A percentile compares a stretch with the other conserved stretches of the same genome.
Evolutionary conservation across 2,888 invertebrate genomes (phyloP).

Genomic region (Orthonevra nobilis): DNA sequence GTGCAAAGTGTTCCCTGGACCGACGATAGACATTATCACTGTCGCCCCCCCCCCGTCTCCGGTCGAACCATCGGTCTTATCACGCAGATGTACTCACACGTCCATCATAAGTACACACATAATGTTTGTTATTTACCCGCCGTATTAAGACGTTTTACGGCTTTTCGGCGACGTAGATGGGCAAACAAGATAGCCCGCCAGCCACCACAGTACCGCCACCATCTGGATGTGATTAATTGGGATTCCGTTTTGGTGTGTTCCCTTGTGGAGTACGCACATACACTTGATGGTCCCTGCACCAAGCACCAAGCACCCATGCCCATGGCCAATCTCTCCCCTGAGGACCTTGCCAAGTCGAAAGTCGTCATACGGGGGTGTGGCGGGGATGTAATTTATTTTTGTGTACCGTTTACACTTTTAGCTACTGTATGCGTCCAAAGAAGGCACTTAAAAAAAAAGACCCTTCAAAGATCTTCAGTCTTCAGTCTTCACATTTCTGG

Average conservation of each 20-base stretch:
- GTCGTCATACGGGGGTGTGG: constrained; percentile 2
- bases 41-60: not conserved
- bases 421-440: constrained; percentile 61
- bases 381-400: constrained; percentile 56
- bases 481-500: too few species aligned
- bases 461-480: constrained; percentile 35
- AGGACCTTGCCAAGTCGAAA: too few species aligned
- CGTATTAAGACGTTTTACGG: constrained; percentile 69
- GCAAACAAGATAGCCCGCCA: constrained; percentile 69
- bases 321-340: too few species aligned
- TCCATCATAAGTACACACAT: constrained; percentile 63
- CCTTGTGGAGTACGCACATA: constrained; percentile 30
- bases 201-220: too few species aligned
- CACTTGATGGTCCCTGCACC: not conserved
- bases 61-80: constrained; percentile 1
- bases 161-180: constrained; percentile 70
- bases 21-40: too few species aligned
- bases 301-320: not conserved
- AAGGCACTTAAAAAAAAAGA: constrained; percentile 55
- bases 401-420: constrained; percentile 65
- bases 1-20: constrained; percentile 27
- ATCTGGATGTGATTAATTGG: constrained; percentile 70
- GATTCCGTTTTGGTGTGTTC: constrained; percentile 45
- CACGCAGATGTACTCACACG: not conserved
- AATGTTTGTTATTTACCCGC: constrained; percentile 66